Base-by-base conservation (phyloP, 2,888 invertebrate genomes). In the Diabrotica balteata region DNA sequence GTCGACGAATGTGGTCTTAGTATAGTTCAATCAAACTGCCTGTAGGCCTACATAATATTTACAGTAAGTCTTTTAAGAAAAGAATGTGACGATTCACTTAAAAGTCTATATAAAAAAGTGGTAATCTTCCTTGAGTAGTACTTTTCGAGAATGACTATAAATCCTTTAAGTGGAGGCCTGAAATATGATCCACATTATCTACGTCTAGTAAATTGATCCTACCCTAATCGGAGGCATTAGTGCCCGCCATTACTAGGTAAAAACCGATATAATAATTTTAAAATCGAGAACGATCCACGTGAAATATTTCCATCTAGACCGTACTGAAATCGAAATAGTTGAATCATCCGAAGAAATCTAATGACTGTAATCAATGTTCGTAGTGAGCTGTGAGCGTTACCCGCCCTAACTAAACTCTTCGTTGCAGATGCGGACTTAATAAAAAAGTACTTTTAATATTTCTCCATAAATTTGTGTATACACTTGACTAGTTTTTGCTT, bases 311-410 rank as follows among this genome's bases (percentile, higher is more conserved):
- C 53, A 22, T 53, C 53, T 51, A 51, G 22, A 51, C 51, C 22
- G 17, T 22, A 51, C 22, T 53, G 53, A 32, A 32, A 32, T 32
- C 32, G 4, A 32, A 32, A 32, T 32, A 54, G 54, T 54, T 54
- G 54, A 54, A 54, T 54, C 54, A 22, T 54, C 54, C 54, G 54
- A 54, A 54, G 54, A 54, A 54, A 54, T 32, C 10, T 54, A 54
- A 54, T 54, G 32, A 54, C 54, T 54, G 42, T 54, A 54, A 54
- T 32, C 54, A 54, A 54, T 2, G 54, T 0, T 32, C 22, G 22
- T 54, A 54, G 54, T 54, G 32, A 32, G 32, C 32, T 32, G 32
- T 32, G 32, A 32, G 32, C 32, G 32, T 32, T 32, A 32, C 32
- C 32, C 32, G 32, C 32, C 32, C 32, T 32, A 2, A 32, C 32